Evolutionary conservation across 2,113 vertebrate species (phyloP).

Genomic region (Lota lota): DNA sequence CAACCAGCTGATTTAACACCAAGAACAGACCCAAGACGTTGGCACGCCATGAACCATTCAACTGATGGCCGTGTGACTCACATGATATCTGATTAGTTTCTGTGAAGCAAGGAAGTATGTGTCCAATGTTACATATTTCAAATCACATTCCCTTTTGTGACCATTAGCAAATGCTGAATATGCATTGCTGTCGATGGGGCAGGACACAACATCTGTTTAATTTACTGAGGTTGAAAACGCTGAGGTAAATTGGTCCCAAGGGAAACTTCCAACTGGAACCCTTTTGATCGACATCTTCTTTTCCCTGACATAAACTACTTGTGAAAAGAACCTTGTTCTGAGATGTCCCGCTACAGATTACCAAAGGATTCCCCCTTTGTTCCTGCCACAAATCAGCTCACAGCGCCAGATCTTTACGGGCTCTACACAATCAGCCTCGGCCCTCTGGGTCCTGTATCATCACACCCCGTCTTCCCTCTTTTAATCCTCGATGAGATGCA

Average conservation of each 20-base stretch:
- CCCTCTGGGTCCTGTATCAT: background rate
- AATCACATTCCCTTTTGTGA: too few species aligned
- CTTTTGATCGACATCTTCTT: conserved; percentile 38
- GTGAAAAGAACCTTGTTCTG: conserved; percentile 22
- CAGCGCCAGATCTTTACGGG: background rate
- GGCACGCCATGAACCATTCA: conserved; percentile 42
- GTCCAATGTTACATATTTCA: too few species aligned
- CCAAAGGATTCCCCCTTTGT: conserved; percentile 23
- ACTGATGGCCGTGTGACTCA: conserved; percentile 20
- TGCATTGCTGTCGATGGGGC: conserved; percentile 9
- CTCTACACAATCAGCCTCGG: background rate
- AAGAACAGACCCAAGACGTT: conserved; percentile 33
- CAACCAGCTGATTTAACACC: conserved; percentile 35
- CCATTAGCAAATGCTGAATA: too few species aligned
- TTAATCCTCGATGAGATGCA: background rate
- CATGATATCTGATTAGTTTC: too few species aligned
- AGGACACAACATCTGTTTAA: conserved; percentile 17
- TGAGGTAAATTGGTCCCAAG: conserved; percentile 8
- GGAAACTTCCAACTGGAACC: conserved; percentile 35
- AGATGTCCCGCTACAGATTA: conserved; percentile 24
- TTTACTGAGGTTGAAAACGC: conserved; percentile 26
- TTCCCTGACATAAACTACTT: conserved; percentile 20
- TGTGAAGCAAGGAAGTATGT: too few species aligned
- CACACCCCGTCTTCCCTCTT: background rate
- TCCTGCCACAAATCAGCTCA: conserved; percentile 16